Evolutionary conservation across 2,113 vertebrate species (phyloP).

Genomic region (Corydoras sp.): DNA sequence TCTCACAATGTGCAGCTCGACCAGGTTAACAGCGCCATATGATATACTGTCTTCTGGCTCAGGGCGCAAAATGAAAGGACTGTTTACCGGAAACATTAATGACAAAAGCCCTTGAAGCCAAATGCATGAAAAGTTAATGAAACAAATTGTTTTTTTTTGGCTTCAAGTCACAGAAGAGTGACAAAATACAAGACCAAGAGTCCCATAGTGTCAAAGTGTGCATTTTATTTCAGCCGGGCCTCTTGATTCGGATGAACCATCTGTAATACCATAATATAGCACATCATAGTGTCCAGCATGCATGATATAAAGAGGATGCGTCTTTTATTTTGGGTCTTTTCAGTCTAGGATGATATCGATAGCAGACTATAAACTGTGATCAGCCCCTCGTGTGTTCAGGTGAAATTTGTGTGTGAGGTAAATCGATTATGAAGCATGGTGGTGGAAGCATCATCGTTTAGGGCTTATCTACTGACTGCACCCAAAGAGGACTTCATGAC

Average conservation of each 20-base stretch:
- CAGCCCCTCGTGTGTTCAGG: too few species aligned
- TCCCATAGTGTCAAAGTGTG: neutral
- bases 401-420: too few species aligned
- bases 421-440: too few species aligned
- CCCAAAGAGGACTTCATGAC: too few species aligned
- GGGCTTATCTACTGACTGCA: too few species aligned
- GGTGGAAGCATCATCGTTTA: too few species aligned
- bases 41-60: conserved; percentile 22
- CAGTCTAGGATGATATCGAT: too few species aligned
- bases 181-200: neutral
- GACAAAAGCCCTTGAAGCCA: conserved; percentile 23
- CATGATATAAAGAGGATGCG: too few species aligned
- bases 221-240: neutral
- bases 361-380: too few species aligned
- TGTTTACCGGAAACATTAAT: conserved; percentile 29
- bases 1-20: conserved; percentile 10
- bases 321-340: too few species aligned
- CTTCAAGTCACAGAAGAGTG: neutral
- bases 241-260: neutral
- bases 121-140: conserved; percentile 39
- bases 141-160: conserved; percentile 1
- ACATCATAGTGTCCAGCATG: neutral
- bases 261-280: too few species aligned
- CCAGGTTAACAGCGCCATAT: conserved; percentile 9
- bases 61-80: conserved; percentile 18